Percentiles rank a stretch among this genome's conserved stretches.
Conservation (phyloP, 2,113 vertebrate species). For the Gasterosteus nipponicus region DNA sequence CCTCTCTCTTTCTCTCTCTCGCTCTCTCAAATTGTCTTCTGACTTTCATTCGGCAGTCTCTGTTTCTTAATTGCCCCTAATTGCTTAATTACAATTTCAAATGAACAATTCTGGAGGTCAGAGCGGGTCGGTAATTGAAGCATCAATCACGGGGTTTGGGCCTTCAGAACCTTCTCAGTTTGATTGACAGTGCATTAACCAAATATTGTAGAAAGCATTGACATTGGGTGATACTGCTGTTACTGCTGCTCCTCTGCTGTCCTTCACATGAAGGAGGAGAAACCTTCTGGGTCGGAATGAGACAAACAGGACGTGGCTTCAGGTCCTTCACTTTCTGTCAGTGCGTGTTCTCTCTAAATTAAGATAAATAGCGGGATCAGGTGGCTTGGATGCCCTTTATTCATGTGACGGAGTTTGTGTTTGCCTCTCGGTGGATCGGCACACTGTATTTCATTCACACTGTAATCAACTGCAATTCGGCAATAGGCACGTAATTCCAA, state of each 20-base stretch:
- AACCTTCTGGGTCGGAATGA: conserved; percentile 4
- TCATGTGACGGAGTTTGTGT: background rate
- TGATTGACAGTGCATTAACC: conserved; percentile 83
- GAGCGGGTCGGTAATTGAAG: conserved; percentile 81
- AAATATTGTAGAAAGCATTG: conserved; percentile 69
- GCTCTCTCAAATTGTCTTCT: conserved; percentile 77
- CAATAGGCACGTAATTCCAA: background rate
- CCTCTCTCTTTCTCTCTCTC: conserved; percentile 39
- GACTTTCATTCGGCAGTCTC: conserved; percentile 79
- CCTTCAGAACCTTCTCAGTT: conserved; percentile 68
- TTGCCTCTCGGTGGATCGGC: background rate
- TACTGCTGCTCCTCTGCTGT: conserved; percentile 38
- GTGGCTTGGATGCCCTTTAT: background rate
- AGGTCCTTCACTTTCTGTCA: background rate
- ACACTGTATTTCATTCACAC: background rate
- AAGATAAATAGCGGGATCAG: background rate
- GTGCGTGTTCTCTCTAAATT: background rate
- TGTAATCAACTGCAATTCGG: background rate
- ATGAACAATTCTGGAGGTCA: conserved; percentile 85
- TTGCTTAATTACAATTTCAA: conserved; percentile 85
- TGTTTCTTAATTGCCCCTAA: conserved; percentile 85
- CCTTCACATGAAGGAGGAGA: conserved; percentile 66
- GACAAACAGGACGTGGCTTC: background rate
- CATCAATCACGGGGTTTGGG: conserved; percentile 81
- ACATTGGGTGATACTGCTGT: conserved; percentile 67